Conservation (phyloP, 2,113 vertebrate genomes). For the Coptodon rendalli region DNA sequence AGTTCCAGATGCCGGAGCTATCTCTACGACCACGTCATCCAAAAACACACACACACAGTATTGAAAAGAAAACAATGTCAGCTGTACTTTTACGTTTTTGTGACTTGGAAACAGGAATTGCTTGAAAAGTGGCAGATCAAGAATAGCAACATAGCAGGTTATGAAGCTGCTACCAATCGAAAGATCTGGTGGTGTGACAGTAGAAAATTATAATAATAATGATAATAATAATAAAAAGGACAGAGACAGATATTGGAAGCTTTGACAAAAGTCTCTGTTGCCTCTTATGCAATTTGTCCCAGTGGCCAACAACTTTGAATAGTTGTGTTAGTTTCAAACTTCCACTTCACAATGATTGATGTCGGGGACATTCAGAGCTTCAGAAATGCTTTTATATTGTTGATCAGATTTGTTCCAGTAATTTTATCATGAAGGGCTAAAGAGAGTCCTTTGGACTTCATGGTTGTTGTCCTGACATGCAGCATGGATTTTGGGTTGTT, state of each 20-base stretch:
- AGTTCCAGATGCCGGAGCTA: neutral
- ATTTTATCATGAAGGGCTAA: neutral
- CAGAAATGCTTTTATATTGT: neutral
- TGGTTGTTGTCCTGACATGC: neutral
- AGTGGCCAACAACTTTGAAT: neutral
- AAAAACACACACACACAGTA: neutral
- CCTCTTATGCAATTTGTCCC: neutral
- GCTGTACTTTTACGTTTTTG: neutral
- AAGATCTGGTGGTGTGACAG: neutral
- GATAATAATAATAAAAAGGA: neutral
- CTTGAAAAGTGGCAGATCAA: neutral
- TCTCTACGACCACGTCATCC: too few relatives aligned
- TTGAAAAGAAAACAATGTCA: neutral
- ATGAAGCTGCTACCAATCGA: neutral
- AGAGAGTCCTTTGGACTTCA: neutral
- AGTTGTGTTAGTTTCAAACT: neutral
- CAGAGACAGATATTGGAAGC: neutral
- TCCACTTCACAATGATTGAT: neutral
- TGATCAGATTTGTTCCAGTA: neutral
- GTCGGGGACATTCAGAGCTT: neutral
- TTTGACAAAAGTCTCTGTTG: neutral
- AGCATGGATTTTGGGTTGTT: neutral
- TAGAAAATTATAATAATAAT: rapidly evolving
- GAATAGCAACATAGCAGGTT: neutral
- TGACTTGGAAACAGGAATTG: neutral